phyloP scores from a whole-genome alignment of 2,113 vertebrate species.

The Nasalis larvatus region DNA sequence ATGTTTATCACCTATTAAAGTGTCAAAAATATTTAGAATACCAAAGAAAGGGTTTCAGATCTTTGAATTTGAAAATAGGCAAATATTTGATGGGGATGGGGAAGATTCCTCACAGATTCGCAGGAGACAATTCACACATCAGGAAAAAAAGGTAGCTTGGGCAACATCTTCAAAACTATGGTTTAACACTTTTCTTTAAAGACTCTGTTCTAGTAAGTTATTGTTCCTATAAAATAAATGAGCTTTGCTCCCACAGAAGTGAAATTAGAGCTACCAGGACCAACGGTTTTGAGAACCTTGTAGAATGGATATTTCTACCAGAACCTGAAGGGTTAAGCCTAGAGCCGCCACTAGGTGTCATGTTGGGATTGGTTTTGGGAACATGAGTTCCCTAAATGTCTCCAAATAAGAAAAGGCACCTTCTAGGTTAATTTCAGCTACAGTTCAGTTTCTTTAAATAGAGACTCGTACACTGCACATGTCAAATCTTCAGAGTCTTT shows the following conservation, averaged over 20 bases:
- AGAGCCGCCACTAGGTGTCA: constrained; percentile 86
- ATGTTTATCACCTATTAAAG: neutral
- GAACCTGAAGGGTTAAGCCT: constrained; percentile 70
- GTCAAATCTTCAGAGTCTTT: constrained; percentile 35
- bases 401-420: neutral
- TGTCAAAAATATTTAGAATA: neutral
- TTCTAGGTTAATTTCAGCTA: constrained; percentile 59
- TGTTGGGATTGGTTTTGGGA: constrained; percentile 66
- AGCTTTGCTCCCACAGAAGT: neutral
- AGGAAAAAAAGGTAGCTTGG: neutral
- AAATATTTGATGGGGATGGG: neutral
- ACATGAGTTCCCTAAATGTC: neutral
- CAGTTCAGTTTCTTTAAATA: constrained; percentile 58
- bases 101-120: neutral
- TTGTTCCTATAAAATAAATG: neutral
- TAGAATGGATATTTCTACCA: neutral
- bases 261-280: neutral
- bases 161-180: neutral
- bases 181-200: neutral
- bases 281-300: neutral
- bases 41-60: neutral
- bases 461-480: constrained; percentile 11
- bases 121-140: neutral
- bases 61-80: constrained; percentile 11
- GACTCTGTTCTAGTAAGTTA: neutral